Percentiles rank a stretch among this genome's conserved stretches.
Conservation (phyloP, 2,888 invertebrate genomes). For the Ormyrus thymus region DNA sequence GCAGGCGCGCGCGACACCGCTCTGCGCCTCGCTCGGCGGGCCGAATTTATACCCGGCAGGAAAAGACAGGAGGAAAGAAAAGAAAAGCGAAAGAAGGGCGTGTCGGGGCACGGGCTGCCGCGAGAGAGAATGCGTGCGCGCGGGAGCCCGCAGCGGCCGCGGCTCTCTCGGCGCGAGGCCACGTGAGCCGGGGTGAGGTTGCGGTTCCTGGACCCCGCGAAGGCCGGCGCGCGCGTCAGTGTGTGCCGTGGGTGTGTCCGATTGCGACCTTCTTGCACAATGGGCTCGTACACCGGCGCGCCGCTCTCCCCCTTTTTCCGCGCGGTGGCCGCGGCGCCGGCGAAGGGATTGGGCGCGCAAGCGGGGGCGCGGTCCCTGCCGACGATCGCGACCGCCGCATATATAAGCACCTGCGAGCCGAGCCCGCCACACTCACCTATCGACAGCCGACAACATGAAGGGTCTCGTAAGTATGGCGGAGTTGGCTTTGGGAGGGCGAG, state of each 20-base stretch:
- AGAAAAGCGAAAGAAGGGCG: constrained; percentile 13
- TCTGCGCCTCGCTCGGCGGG: too few relatives aligned
- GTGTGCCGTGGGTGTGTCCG: constrained; percentile 48
- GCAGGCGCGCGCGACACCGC: too few relatives aligned
- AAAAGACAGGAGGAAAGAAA: too few relatives aligned
- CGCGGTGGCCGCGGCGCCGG: constrained; percentile 69
- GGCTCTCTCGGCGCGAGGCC: background rate
- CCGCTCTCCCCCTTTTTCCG: constrained; percentile 53
- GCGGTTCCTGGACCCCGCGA: constrained; percentile 43
- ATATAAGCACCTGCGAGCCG: constrained; percentile 57
- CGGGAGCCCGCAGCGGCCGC: background rate
- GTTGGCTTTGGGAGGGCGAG: too few relatives aligned
- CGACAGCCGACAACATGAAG: constrained; percentile 69
- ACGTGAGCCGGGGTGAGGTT: constrained; percentile 27
- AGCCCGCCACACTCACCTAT: constrained; percentile 69
- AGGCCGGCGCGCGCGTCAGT: constrained; percentile 24
- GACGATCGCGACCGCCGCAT: constrained; percentile 26
- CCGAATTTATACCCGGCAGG: too few relatives aligned
- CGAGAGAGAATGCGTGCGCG: constrained; percentile 10
- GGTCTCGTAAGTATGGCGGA: constrained; percentile 69
- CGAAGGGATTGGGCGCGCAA: constrained; percentile 61
- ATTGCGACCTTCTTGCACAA: constrained; percentile 73
- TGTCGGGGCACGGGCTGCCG: constrained; percentile 12
- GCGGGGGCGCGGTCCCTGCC: constrained; percentile 46
- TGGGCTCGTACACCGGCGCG: constrained; percentile 65